Percentiles rank a stretch among this genome's conserved stretches.
Conservation (phyloP, 53 echinoderm and acorn worm genomes). For the Paracentrotus lividus region DNA sequence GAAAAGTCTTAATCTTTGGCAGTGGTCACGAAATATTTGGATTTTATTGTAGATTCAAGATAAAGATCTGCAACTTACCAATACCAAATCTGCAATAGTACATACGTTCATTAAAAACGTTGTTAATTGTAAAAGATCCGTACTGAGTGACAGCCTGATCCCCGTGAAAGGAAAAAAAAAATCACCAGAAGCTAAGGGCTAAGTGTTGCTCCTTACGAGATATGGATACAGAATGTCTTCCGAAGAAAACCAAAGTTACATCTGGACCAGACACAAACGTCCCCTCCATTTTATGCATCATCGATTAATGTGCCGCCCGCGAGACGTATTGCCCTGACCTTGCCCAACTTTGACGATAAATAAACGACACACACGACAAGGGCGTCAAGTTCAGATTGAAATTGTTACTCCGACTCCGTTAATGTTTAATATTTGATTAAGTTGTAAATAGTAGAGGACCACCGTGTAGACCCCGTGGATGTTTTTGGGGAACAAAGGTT, state of each 20-base stretch:
- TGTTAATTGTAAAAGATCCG: background rate
- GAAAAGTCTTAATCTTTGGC: no score
- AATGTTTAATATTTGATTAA: conserved; percentile 14
- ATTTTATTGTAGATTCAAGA: no score
- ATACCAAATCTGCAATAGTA: background rate
- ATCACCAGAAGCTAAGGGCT: background rate
- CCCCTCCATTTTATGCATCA: background rate
- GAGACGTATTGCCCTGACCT: background rate
- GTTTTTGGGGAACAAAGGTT: no score
- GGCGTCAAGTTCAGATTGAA: background rate
- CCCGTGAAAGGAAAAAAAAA: no score
- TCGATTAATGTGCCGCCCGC: background rate
- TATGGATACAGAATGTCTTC: background rate
- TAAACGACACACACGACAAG: background rate
- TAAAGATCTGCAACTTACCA: no score
- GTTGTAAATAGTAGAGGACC: no score
- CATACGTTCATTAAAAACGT: background rate
- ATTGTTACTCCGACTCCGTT: background rate
- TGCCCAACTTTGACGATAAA: background rate
- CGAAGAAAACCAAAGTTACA: background rate
- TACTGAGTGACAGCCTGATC: no score
- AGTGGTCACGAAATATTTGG: no score
- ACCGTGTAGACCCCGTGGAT: no score
- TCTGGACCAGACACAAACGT: background rate
- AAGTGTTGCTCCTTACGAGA: no score